phyloP scores from a whole-genome alignment of 2,888 invertebrate genomes.

The Drosophila kuntzei region DNA sequence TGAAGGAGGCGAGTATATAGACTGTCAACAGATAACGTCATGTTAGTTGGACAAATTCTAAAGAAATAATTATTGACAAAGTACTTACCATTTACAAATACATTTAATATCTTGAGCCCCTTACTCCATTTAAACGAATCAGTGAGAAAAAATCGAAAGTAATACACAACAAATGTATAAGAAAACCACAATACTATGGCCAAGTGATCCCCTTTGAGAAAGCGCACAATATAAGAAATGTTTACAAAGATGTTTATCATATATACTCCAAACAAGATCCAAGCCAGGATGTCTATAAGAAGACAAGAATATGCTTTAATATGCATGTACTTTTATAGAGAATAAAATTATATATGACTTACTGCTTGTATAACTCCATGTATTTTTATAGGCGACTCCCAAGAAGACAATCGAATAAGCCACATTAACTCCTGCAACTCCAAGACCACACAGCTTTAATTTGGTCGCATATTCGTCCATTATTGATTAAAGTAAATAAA shows the following conservation, averaged over 20 bases:
- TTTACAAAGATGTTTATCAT: not conserved
- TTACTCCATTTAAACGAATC: not conserved
- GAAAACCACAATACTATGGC: not conserved
- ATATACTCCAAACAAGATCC: not conserved
- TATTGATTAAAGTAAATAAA: not conserved
- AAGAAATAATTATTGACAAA: not conserved
- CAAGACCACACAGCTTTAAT: not conserved
- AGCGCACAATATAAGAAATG: not conserved
- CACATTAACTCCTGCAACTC: not conserved
- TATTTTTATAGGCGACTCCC: not conserved
- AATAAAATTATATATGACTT: not conserved
- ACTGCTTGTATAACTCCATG: not conserved
- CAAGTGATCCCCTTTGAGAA: not conserved
- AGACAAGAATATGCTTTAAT: not conserved
- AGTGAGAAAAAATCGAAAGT: not conserved
- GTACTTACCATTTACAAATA: conserved; percentile 1
- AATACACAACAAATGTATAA: not conserved
- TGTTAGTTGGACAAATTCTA: not conserved
- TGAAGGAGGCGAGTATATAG: not conserved
- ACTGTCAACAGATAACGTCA: not conserved
- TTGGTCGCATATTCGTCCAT: not conserved
- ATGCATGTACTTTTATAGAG: not conserved
- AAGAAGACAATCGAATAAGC: not conserved
- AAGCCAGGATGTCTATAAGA: not conserved
- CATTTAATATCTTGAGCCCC: not conserved